Percentiles rank a stretch among this genome's conserved stretches.
Conservation (phyloP, 2,113 vertebrate genomes). For the Channa argus region DNA sequence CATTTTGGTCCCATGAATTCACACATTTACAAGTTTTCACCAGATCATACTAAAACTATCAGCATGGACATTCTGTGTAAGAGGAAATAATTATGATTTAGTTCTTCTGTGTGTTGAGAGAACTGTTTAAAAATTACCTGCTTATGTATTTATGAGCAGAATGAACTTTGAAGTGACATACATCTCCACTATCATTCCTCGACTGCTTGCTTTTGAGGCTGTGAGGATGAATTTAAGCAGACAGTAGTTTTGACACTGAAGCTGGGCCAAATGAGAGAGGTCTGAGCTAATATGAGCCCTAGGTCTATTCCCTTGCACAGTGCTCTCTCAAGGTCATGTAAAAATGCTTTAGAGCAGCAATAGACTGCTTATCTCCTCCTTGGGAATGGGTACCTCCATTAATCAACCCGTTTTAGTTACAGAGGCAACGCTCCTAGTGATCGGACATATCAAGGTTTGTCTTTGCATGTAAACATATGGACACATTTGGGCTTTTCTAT, state of each 20-base stretch:
- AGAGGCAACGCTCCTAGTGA: constrained; percentile 41
- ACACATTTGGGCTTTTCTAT: constrained; percentile 61
- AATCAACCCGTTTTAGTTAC: constrained; percentile 77
- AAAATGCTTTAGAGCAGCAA: constrained; percentile 53
- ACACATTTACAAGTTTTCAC: background rate
- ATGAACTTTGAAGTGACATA: constrained; percentile 26
- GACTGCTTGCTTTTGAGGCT: constrained; percentile 32
- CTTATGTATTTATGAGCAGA: constrained; percentile 19
- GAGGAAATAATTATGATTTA: constrained; percentile 8
- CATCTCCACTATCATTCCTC: constrained; percentile 39
- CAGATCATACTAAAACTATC: background rate
- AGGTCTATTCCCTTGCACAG: constrained; percentile 74
- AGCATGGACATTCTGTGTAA: constrained; percentile 12
- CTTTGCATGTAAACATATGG: constrained; percentile 75
- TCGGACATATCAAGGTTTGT: constrained; percentile 63
- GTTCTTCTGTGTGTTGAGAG: background rate
- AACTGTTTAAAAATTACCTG: constrained; percentile 18
- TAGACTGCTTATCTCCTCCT: constrained; percentile 77
- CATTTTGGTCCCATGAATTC: background rate
- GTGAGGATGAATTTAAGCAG: constrained; percentile 46
- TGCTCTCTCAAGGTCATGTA: constrained; percentile 76
- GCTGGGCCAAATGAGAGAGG: constrained; percentile 63
- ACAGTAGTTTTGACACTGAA: constrained; percentile 61
- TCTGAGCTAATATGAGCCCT: constrained; percentile 70
- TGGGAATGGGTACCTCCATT: constrained; percentile 71